Percentiles rank a stretch among this genome's conserved stretches.
Conservation (phyloP, 1,140 invertebrate genomes). For the Apolygus lucorum region DNA sequence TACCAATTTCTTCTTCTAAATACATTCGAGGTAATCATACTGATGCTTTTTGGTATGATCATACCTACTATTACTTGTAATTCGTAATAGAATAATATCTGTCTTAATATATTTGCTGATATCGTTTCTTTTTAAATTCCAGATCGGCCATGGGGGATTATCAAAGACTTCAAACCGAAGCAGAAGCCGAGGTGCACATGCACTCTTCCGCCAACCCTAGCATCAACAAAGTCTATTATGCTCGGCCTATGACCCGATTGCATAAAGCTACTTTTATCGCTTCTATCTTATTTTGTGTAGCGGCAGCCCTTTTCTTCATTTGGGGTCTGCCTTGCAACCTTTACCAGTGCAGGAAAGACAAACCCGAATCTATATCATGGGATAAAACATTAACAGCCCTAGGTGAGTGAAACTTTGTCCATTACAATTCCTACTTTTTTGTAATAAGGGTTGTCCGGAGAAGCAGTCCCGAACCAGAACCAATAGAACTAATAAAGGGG, state of each 20-base stretch:
- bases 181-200: conserved; percentile 15
- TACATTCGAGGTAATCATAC: no score
- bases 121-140: no score
- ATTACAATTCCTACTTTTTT: background rate
- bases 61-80: no score
- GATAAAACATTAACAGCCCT: conserved; percentile 58
- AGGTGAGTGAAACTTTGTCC: conserved; percentile 38
- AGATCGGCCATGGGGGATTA: conserved; percentile 30
- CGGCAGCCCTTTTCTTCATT: conserved; percentile 60
- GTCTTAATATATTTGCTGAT: no score
- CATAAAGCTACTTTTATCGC: conserved; percentile 54
- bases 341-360: conserved; percentile 49
- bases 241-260: conserved; percentile 45
- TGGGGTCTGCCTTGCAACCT: conserved; percentile 64
- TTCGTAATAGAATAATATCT: no score
- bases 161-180: conserved; percentile 30
- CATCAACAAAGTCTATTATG: conserved; percentile 26
- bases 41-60: no score
- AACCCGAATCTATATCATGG: conserved; percentile 52
- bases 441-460: background rate
- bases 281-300: conserved; percentile 58
- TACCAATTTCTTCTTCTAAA: no score
- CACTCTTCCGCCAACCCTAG: background rate
- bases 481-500: background rate
- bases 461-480: no score